Conservation (phyloP, 2,113 vertebrate genomes). For the Lampris megalopsis region DNA sequence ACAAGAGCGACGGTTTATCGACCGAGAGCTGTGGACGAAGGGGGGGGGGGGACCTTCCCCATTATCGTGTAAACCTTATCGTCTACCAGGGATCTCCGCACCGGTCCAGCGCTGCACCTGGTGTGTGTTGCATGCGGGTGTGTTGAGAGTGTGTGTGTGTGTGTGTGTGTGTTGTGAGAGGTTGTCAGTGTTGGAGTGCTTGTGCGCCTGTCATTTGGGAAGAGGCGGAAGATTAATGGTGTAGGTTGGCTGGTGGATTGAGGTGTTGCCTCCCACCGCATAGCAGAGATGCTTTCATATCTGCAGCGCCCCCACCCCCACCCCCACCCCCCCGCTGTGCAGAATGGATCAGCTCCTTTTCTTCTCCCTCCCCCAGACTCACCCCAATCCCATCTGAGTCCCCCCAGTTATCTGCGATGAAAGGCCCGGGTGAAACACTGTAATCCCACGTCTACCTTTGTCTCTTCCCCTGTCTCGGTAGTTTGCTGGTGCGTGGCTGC, state of each 20-base stretch:
- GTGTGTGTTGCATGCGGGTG: background rate
- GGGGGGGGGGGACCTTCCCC: background rate
- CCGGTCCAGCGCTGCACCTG: slow-evolving; percentile 27
- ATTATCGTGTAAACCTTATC: slow-evolving; percentile 6
- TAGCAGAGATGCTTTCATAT: slow-evolving; percentile 41
- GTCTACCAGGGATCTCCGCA: slow-evolving; percentile 7
- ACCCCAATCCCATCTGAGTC: slow-evolving; percentile 20
- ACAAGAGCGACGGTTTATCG: background rate
- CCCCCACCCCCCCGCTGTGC: background rate
- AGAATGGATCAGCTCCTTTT: slow-evolving; percentile 31
- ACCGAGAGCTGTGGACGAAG: background rate
- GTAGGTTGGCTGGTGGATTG: slow-evolving; percentile 32
- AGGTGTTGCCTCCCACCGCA: slow-evolving; percentile 24
- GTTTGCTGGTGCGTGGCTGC: no score
- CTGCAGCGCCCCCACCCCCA: slow-evolving; percentile 1
- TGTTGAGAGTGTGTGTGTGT: slow-evolving; percentile 14
- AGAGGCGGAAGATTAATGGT: slow-evolving; percentile 6
- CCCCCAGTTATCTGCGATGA: slow-evolving; percentile 58
- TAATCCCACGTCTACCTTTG: slow-evolving; percentile 43
- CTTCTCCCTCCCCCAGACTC: slow-evolving; percentile 20
- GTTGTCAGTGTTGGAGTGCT: background rate
- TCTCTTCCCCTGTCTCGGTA: slow-evolving; percentile 3
- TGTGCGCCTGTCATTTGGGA: background rate
- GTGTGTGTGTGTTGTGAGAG: background rate
- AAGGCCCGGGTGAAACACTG: slow-evolving; percentile 51